Percentiles rank a stretch among this genome's conserved stretches.
Conservation (phyloP, 2,113 vertebrate genomes). For the Podarcis muralis region DNA sequence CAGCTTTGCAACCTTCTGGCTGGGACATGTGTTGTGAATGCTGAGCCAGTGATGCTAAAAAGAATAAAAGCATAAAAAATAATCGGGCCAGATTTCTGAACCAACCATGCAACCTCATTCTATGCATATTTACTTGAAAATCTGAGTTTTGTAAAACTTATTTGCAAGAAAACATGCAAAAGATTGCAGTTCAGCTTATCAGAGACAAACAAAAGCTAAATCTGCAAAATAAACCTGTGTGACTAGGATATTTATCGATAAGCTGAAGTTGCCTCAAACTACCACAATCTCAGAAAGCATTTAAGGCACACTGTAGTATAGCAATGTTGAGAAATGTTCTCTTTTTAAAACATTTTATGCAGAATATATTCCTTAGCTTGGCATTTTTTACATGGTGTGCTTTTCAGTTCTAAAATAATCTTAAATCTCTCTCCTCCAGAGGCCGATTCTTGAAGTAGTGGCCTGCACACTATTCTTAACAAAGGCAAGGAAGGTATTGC, state of each 20-base stretch:
- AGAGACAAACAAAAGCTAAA: not conserved
- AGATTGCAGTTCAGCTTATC: not conserved
- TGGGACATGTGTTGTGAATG: slow-evolving; percentile 68
- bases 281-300: slow-evolving; percentile 23
- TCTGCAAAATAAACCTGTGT: slow-evolving; percentile 41
- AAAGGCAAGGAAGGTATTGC: not conserved
- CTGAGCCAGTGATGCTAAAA: slow-evolving; percentile 57
- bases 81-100: slow-evolving; percentile 28
- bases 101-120: slow-evolving; percentile 35
- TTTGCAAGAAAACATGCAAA: not conserved
- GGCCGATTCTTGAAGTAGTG: not conserved
- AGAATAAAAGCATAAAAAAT: no score
- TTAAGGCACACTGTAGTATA: slow-evolving; percentile 33
- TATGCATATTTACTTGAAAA: slow-evolving; percentile 14
- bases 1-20: slow-evolving; percentile 70
- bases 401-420: not conserved
- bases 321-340: not conserved
- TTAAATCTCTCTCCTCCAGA: slow-evolving; percentile 1
- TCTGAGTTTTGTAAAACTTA: not conserved
- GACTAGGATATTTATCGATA: slow-evolving; percentile 60
- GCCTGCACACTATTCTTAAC: not conserved
- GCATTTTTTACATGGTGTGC: not conserved
- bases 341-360: no score
- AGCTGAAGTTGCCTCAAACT: slow-evolving; percentile 10
- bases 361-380: not conserved